Evolutionary conservation across 2,113 vertebrate species (phyloP), one percentile per base, ranked within the genome.

Genomic region (Percina caprodes): DNA sequence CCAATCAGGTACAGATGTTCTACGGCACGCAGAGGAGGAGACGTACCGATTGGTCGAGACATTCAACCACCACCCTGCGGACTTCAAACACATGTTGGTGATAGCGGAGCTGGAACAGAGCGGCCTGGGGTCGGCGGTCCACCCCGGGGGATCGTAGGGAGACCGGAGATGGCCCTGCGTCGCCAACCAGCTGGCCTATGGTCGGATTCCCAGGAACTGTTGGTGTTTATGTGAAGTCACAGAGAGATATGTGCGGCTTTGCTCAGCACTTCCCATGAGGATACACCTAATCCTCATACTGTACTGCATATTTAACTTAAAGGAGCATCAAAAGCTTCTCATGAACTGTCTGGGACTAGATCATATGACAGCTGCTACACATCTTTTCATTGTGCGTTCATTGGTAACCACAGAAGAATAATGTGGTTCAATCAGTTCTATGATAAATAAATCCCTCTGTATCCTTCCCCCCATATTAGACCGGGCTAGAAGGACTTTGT

Each of bases 1-100:
- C 98, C 49, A 99, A 94, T 93, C 97, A 99, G 92, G 97, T 97
- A 85, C 97, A 99, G 90, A 95, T 99, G 14, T 99, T 99, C 95
- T 99, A 99, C 30, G 96, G 96, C 6, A 94, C 96, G 0, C 95
- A 96, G 77, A 91, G 92, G 92, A 94, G 0, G 93, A 97, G 91
- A 96, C 94, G 59, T 98, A 93, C 0, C 84, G 72, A 3, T 61
- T 99, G 85, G 97, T 99, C 78, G 97, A 99, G 93, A 94, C 88
- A 1, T 99, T 99, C 85, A 99, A 99, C 95, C 96, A 97, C 93
- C 91, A 88, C 69, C 95, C 98, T 0, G 90, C 75, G 1, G 96
- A 97, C 55, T 99, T 99, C 88, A 98, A 96, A 73, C 98, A 99
- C 82, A 98, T 97, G 97, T 90, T 90, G 14, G 96, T 99, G 71